These are phyloP conservation scores for Baryphthengus martii DNA, from an alignment of 2,113 vertebrate species.

Conservation along the genomic window DNA sequence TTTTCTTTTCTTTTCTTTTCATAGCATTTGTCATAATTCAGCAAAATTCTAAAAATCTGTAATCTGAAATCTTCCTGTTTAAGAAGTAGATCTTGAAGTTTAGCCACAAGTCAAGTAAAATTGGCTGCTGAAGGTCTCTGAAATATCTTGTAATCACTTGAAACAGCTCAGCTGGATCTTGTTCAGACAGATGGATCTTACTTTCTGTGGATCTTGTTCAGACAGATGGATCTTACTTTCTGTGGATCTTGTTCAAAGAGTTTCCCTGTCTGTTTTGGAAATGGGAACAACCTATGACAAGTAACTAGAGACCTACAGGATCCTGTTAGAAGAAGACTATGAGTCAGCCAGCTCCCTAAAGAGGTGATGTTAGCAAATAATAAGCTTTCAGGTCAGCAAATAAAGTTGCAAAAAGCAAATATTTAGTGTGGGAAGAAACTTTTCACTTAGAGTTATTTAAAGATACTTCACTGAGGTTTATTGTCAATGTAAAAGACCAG, in stretches of 20 bases:
- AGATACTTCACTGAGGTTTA: not conserved
- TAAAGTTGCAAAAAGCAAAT: not conserved
- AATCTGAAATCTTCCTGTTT: not conserved
- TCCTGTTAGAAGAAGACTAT: not conserved
- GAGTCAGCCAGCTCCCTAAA: not conserved
- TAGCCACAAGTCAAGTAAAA: not conserved
- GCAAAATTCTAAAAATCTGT: not conserved
- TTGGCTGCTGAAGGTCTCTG: not conserved
- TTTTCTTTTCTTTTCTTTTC: no score
- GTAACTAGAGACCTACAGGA: not conserved
- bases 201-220: not conserved
- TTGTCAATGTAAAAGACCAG: not conserved
- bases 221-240: not conserved
- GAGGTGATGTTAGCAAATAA: not conserved
- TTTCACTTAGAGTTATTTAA: not conserved
- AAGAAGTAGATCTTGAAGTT: not conserved
- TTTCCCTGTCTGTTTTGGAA: not conserved
- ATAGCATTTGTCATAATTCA: not conserved
- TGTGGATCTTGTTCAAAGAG: not conserved
- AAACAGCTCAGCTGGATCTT: not conserved
- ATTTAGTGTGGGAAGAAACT: not conserved
- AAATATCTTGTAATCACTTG: not conserved
- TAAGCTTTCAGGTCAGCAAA: not conserved
- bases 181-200: not conserved
- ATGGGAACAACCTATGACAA: not conserved